Evolutionary conservation across 2,113 vertebrate genomes (phyloP).

Genomic region (Columbina picui): DNA sequence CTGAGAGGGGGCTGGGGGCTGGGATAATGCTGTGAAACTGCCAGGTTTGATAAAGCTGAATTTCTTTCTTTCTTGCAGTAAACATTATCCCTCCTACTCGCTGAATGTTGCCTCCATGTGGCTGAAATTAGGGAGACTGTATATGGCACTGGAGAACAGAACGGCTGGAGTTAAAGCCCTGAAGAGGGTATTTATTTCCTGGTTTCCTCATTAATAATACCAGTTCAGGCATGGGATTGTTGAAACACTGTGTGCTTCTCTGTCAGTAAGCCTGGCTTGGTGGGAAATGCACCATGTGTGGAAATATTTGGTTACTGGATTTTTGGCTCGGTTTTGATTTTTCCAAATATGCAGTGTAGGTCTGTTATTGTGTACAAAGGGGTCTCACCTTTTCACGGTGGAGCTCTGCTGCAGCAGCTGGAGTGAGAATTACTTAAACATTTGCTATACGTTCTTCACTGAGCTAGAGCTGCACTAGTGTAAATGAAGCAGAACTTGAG

Average conservation of each 20-base stretch:
- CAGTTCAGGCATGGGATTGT: not conserved
- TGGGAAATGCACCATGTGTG: not conserved
- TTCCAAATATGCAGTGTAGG: not conserved
- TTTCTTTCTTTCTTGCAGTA: constrained; percentile 71
- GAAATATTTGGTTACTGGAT: not conserved
- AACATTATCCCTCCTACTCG: constrained; percentile 90
- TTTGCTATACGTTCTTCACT: not conserved
- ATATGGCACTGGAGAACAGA: constrained; percentile 82
- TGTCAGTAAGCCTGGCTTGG: not conserved
- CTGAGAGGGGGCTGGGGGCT: not conserved
- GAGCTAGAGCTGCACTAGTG: not conserved
- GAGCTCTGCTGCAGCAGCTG: not conserved
- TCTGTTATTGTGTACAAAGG: not conserved
- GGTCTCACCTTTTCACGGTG: not conserved
- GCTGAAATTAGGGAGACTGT: constrained; percentile 90
- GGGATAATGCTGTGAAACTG: not conserved
- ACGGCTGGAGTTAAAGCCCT: constrained; percentile 77
- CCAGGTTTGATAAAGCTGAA: not conserved
- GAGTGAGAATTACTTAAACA: not conserved
- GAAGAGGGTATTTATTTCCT: constrained; percentile 84
- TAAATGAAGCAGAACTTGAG: not conserved
- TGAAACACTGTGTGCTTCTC: not conserved
- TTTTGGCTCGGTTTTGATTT: not conserved
- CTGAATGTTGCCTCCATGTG: constrained; percentile 96
- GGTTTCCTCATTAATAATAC: not conserved